Evolutionary conservation across 2,888 invertebrate genomes (phyloP), one percentile per base, ranked within the genome.

Genomic region (Gari tellinella): DNA sequence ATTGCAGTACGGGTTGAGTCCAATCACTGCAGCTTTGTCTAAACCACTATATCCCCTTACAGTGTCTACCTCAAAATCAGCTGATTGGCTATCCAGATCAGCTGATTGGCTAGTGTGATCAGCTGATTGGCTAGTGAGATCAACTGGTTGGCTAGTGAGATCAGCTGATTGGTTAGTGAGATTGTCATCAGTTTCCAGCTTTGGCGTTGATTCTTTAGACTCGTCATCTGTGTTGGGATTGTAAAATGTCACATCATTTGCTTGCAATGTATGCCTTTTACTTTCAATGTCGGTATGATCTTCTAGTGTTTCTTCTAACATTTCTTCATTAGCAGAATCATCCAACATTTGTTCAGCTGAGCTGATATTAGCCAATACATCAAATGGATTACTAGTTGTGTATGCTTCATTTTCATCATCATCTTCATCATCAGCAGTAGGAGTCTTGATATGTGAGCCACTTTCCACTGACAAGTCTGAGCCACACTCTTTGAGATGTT

Each of bases 11-110:
- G 88, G 88, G 52, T 88, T 84, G 12, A 88, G 68, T 14, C 88
- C 88, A 37, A 88, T 84, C 8, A 88, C 73, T 17, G 84, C 73
- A 15, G 82, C 75, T 46, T 81, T 84, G 62, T 86, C 84, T 2
- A 88, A 65, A 15, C 88, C 88, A 81, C 86, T 86, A 64, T 86
- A 88, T n/a, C 82, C 23, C 26, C 81, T 70, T 8, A 88, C 86
- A 1, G 86, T 86, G 52, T 86, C 86, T 51, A 88, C 78, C 23
- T 62, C 62, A 45, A 79, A 52, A 19, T 66, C 58, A 17, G 49
- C 58, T 21, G 72, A 67, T 41, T 53, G 37, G 37, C 12, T 26
- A 21, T 46, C 41, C 8, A 0, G n/a, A 17, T 31, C 45, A 19
- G 15, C 37, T 14, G n/a, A 15, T 26, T 56, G 26, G 12, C 26